These are phyloP conservation scores for Carduelis carduelis DNA, from an alignment of 2,797 vertebrate genomes.

Conservation along the genomic window DNA sequence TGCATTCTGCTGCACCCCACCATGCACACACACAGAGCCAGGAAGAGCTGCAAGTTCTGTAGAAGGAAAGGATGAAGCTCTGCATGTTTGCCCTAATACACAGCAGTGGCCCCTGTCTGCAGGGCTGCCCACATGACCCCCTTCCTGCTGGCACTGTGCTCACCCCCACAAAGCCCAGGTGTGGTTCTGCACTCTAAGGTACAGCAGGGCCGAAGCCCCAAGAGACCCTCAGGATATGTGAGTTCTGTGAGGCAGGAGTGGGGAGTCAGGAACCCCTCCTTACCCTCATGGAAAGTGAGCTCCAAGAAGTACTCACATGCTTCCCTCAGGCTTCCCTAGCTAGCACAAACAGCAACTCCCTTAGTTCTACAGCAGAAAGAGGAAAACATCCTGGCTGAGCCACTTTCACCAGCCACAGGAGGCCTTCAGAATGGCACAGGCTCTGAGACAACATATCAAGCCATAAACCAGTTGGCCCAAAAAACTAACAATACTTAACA, in stretches of 20 bases:
- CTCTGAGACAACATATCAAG: background rate
- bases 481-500: background rate
- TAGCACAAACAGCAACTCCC: background rate
- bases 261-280: background rate
- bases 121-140: background rate
- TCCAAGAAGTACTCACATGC: background rate
- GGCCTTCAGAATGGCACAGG: background rate
- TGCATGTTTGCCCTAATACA: fast-evolving
- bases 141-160: background rate
- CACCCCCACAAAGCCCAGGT: background rate
- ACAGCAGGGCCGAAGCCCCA: background rate
- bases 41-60: background rate
- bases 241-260: background rate
- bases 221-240: fast-evolving
- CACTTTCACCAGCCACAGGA: background rate
- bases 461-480: background rate
- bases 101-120: background rate
- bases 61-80: background rate
- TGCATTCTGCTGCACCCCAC: background rate
- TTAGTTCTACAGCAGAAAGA: background rate
- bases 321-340: background rate
- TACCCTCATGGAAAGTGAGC: background rate
- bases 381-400: background rate
- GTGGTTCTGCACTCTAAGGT: background rate
- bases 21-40: background rate